phyloP scores from a whole-genome alignment of 64 coral and sea anemone genomes.

The Pocillopora damicornis region DNA sequence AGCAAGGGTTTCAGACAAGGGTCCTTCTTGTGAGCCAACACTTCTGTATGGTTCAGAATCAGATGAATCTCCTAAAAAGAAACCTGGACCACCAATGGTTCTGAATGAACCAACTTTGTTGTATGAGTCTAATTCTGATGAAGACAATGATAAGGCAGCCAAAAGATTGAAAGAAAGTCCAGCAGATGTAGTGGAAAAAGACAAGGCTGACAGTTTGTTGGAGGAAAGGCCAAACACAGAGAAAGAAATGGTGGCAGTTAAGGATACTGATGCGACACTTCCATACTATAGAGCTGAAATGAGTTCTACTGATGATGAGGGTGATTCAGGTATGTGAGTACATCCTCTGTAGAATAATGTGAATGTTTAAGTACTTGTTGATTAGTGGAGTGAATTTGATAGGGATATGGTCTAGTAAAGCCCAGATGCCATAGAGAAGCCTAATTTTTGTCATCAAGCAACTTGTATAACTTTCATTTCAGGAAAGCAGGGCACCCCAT shows the following conservation, averaged over 20 bases:
- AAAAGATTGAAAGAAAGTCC: neutral
- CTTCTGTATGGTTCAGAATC: conserved; percentile 38
- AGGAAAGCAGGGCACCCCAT: too few relatives aligned
- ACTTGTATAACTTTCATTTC: too few relatives aligned
- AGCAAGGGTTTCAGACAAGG: neutral
- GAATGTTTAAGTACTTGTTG: neutral
- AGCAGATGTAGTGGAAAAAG: neutral
- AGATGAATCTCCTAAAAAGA: conserved; percentile 29
- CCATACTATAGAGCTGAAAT: conserved; percentile 8
- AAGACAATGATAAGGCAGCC: neutral
- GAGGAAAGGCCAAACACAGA: neutral
- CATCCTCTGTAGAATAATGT: neutral
- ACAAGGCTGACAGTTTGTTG: neutral
- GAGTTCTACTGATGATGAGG: conserved; percentile 41
- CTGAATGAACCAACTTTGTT: neutral
- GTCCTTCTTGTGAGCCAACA: conserved; percentile 19
- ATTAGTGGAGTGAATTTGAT: neutral
- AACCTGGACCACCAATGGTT: neutral
- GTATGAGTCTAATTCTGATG: conserved; percentile 20
- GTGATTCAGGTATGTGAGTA: neutral
- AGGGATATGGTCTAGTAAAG: neutral
- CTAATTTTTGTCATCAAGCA: too few relatives aligned
- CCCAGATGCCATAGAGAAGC: too few relatives aligned
- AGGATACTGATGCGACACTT: neutral
- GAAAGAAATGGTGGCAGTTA: neutral